Conservation (phyloP, 2,888 invertebrate species). For the Agriopis aurantiaria region DNA sequence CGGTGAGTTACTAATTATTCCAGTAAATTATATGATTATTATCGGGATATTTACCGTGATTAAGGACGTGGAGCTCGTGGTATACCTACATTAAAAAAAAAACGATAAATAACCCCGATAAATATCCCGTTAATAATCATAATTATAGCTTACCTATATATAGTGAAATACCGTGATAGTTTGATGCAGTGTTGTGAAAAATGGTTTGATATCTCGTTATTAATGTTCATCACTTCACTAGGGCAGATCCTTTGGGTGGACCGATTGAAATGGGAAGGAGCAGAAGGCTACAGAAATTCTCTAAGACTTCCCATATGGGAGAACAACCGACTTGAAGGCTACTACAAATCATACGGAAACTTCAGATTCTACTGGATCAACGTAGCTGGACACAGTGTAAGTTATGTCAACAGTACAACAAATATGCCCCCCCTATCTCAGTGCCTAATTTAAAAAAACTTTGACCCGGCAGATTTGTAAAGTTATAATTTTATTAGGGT, state of each 20-base stretch:
- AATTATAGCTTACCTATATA: too few relatives aligned
- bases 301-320: constrained; percentile 86
- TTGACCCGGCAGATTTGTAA: too few relatives aligned
- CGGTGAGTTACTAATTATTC: constrained; percentile 78
- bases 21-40: not conserved
- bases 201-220: not conserved
- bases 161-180: too few relatives aligned
- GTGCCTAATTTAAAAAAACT: too few relatives aligned
- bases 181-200: too few relatives aligned
- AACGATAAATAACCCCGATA: too few relatives aligned
- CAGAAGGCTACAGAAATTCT: constrained; percentile 85
- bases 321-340: constrained; percentile 89
- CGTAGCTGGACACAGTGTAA: constrained; percentile 93
- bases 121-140: too few relatives aligned
- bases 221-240: constrained; percentile 53
- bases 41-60: too few relatives aligned
- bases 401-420: constrained; percentile 42
- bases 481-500: too few relatives aligned
- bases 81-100: too few relatives aligned
- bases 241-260: constrained; percentile 92
- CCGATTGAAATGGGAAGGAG: constrained; percentile 88
- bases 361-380: constrained; percentile 93
- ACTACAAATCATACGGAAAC: constrained; percentile 89
- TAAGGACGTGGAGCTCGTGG: too few relatives aligned
- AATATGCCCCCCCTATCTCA: not conserved